Percentiles rank a stretch among this genome's conserved stretches.
These are phyloP conservation scores for Aphis craccivora DNA, from an alignment of 1,140 invertebrate species.

Conservation along the genomic window DNA sequence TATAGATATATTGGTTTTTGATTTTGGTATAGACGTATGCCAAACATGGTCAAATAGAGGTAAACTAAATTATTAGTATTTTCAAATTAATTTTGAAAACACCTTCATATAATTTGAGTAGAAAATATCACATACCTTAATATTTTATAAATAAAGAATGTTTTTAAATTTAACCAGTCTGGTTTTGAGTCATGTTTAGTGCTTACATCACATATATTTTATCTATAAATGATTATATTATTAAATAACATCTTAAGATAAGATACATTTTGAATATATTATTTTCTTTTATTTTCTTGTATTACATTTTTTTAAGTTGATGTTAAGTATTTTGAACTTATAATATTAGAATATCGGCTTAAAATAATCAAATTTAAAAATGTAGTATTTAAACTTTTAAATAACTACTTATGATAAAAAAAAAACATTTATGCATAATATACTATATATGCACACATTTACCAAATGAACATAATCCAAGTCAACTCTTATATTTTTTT, in stretches of 20 bases:
- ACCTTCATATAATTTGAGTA: not conserved
- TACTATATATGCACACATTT: not conserved
- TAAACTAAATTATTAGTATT: not conserved
- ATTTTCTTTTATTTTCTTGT: not conserved
- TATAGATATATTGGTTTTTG: not conserved
- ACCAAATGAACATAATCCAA: not conserved
- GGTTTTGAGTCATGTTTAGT: not conserved
- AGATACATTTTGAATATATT: not conserved
- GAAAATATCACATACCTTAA: not conserved
- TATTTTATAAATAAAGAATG: not conserved
- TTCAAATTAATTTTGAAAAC: not conserved
- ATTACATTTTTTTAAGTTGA: not conserved
- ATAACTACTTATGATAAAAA: not conserved
- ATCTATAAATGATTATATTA: not conserved
- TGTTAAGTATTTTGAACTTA: not conserved
- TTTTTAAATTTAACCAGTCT: not conserved
- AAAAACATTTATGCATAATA: too few species aligned
- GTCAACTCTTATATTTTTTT: not conserved
- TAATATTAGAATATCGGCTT: not conserved
- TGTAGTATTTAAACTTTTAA: not conserved
- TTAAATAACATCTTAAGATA: not conserved
- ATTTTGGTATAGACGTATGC: not conserved
- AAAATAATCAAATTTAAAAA: not conserved
- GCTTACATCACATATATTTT: not conserved
- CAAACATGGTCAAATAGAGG: not conserved